Evolutionary conservation across 53 echinoderm and acorn worm species (phyloP), one percentile per base, ranked within the genome.

Genomic region (Glandiceps talaboti): DNA sequence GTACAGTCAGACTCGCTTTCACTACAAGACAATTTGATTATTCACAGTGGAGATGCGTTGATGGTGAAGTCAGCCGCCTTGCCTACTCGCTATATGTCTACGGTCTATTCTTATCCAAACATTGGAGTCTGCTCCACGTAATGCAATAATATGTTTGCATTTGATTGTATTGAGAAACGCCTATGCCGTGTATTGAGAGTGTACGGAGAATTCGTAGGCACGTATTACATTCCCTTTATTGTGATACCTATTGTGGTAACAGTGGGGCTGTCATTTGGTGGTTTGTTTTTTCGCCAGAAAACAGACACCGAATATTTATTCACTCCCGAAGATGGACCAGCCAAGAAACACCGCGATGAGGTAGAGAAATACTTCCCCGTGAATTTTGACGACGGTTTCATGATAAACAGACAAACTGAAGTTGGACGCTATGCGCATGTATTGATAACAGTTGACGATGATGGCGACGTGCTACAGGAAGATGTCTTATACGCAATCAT

Each of bases 291-390:
- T 29, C 30, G 33, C 26, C 14, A 30, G 20, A 31, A 82, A 26
- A 33, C 1, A 12, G 82, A 82, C 28, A 76, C 31, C 31, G 82
- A 73, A 32, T 26, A 31, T 1, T 27, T 82, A 14, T 82, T 76
- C 30, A 76, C 33, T 32, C 82, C 82, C 1, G 25, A 32, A 20
- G 28, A 82, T 33, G 74, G 74, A 0, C 76, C 27, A 1, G 33
- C 76, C 14, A 76, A 32, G 64, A 26, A 78, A 32, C 27, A 82
- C 14, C 33, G 27, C 26, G 29, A 76, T 31, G 12, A 76, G 26
- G 32, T 33, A 0, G 77, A 76, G 32, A 27, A 31, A 31, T 28
- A 76, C 25, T 33, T 76, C 6, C 32, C 32, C 27, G 29, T 75
- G 12, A 33, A 76, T 32, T 82, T 76, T 29, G 29, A 30, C 1